Evolutionary conservation across 2,113 vertebrate genomes (phyloP).

Genomic region (Pantherophis guttatus): DNA sequence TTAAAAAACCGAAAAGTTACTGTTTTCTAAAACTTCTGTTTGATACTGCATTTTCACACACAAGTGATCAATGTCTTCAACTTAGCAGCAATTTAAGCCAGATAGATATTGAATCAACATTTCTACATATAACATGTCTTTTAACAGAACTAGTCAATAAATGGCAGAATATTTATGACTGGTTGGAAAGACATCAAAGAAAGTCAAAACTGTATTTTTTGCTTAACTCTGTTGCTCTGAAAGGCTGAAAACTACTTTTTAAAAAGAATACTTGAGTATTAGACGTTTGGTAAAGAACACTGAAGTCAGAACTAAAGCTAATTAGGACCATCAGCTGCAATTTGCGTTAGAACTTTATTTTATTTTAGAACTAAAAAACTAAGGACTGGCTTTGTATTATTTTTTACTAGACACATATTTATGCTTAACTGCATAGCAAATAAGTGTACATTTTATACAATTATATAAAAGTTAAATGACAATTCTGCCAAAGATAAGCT

Average conservation of each 20-base stretch:
- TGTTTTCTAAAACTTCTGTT: neutral
- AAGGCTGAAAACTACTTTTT: neutral
- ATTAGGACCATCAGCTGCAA: neutral
- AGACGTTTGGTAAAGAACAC: neutral
- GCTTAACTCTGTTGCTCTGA: neutral
- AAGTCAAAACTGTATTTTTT: neutral
- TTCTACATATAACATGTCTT: neutral
- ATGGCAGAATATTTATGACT: neutral
- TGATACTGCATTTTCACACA: neutral
- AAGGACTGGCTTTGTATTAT: neutral
- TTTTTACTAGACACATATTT: neutral
- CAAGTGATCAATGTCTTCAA: neutral
- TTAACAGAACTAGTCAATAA: neutral
- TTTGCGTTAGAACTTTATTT: neutral
- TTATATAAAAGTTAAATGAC: neutral
- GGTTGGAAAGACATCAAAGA: neutral
- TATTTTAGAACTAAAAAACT: neutral
- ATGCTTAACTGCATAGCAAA: neutral
- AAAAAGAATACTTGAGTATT: neutral
- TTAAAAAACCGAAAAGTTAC: neutral
- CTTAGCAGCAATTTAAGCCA: neutral
- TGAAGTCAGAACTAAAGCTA: neutral
- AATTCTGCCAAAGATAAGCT: neutral
- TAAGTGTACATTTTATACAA: neutral
- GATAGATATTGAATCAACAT: neutral